These are phyloP conservation scores for Spongilla lacustris DNA, from an alignment of 37 sponge, comb jelly and placozoan genomes.

Conservation along the genomic window DNA sequence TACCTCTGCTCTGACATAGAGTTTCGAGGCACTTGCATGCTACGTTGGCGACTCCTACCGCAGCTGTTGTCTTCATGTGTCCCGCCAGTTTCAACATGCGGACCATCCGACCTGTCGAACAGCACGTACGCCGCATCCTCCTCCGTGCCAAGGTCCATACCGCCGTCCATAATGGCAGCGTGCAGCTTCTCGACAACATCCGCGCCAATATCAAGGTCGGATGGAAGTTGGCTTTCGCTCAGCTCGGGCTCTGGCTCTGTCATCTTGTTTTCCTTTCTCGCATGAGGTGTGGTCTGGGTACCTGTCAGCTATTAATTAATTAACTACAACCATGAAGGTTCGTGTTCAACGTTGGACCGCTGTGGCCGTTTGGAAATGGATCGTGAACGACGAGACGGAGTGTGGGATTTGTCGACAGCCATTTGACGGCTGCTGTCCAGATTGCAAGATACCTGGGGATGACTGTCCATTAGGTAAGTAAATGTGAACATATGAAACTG, in stretches of 20 bases:
- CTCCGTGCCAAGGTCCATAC: conserved; percentile 20
- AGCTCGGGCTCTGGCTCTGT: not conserved
- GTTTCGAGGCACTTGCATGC: not conserved
- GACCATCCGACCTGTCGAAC: conserved; percentile 9
- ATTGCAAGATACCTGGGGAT: conserved; percentile 93
- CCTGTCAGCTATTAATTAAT: not conserved
- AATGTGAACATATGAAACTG: conserved; percentile 1
- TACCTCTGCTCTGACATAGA: not conserved
- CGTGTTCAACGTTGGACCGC: conserved; percentile 79
- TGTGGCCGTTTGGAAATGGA: conserved; percentile 98
- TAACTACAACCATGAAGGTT: conserved; percentile 47
- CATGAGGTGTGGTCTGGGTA: not conserved
- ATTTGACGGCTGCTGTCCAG: conserved; percentile 96
- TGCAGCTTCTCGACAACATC: not conserved
- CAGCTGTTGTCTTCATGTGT: not conserved
- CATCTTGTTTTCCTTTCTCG: not conserved
- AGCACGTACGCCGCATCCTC: conserved; percentile 9
- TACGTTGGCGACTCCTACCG: not conserved
- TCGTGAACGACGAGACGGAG: conserved; percentile 88
- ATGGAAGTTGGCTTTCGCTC: not conserved
- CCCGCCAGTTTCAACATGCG: not conserved
- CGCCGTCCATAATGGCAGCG: not conserved
- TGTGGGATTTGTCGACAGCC: conserved; percentile 96
- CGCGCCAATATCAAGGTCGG: conserved; percentile 15
- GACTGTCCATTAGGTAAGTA: conserved; percentile 87